phyloP scores from a whole-genome alignment of 2,797 vertebrate species.

The Gymnocypris eckloni region DNA sequence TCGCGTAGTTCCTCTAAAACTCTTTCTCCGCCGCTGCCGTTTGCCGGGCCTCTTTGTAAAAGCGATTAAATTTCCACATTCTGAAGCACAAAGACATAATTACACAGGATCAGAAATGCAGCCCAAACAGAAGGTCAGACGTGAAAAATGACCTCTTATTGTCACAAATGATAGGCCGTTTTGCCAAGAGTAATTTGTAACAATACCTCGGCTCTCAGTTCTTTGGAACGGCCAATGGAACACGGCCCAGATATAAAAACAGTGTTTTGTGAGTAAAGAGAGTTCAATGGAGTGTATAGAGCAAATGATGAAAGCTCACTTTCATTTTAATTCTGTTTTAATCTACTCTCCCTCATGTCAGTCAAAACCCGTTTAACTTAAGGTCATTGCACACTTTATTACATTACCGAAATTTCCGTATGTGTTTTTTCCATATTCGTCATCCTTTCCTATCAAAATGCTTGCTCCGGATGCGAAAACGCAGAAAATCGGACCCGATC shows the following conservation, averaged over 20 bases:
- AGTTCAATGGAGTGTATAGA: neutral
- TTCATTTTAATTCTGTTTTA: neutral
- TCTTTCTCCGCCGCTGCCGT: slow-evolving; percentile 66
- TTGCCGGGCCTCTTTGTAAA: slow-evolving; percentile 74
- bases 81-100: slow-evolving; percentile 75
- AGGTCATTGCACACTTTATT: too few relatives aligned
- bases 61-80: slow-evolving; percentile 68
- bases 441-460: too few relatives aligned
- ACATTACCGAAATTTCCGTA: too few relatives aligned
- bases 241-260: neutral
- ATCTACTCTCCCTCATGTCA: neutral
- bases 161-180: slow-evolving; percentile 51
- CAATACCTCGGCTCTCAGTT: slow-evolving; percentile 19
- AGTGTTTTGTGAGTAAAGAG: too few relatives aligned
- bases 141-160: slow-evolving; percentile 73
- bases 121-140: slow-evolving; percentile 61
- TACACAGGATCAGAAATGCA: slow-evolving; percentile 75
- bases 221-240: slow-evolving; percentile 19
- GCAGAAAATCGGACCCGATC: too few relatives aligned
- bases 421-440: too few relatives aligned
- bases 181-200: slow-evolving; percentile 50
- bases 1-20: slow-evolving; percentile 75
- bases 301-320: neutral
- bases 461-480: too few relatives aligned
- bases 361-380: too few relatives aligned